phyloP scores from a whole-genome alignment of 2,797 vertebrate species.

The Eremophila alpestris region DNA sequence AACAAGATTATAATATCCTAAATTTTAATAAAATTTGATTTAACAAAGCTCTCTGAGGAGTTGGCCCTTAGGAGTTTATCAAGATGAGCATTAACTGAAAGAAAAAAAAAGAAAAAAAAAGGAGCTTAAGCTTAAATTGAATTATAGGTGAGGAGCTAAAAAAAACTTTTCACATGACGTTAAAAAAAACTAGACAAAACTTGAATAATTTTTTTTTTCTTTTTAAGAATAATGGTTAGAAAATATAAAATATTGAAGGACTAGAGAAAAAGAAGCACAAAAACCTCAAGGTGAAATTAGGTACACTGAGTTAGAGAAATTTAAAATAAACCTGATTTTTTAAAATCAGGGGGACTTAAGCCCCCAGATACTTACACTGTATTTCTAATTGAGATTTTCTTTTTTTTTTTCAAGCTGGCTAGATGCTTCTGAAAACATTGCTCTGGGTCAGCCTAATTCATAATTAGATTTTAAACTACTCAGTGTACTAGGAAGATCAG shows the following conservation, averaged over 20 bases:
- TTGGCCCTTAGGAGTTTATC: conserved; percentile 65
- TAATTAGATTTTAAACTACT: neutral
- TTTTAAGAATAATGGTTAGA: neutral
- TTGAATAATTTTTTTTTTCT: neutral
- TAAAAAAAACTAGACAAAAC: neutral
- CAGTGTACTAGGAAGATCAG: neutral
- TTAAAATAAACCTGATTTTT: neutral
- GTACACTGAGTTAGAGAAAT: neutral
- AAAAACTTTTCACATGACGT: neutral
- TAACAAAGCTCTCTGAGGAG: conserved; percentile 61
- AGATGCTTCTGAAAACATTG: neutral
- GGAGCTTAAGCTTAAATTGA: conserved; percentile 59
- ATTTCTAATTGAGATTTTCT: neutral
- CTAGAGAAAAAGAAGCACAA: neutral
- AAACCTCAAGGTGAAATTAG: neutral
- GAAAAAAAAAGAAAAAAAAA: neutral
- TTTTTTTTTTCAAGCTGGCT: neutral
- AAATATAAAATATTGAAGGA: neutral
- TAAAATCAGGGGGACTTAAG: no score
- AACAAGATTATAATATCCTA: conserved; percentile 70
- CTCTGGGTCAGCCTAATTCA: neutral
- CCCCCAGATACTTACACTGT: neutral
- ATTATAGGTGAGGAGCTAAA: conserved; percentile 41
- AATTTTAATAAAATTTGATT: conserved; percentile 75
- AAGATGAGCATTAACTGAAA: conserved; percentile 51